Base-by-base conservation (phyloP, 2,888 invertebrate species). In the Cheilosia soror region DNA sequence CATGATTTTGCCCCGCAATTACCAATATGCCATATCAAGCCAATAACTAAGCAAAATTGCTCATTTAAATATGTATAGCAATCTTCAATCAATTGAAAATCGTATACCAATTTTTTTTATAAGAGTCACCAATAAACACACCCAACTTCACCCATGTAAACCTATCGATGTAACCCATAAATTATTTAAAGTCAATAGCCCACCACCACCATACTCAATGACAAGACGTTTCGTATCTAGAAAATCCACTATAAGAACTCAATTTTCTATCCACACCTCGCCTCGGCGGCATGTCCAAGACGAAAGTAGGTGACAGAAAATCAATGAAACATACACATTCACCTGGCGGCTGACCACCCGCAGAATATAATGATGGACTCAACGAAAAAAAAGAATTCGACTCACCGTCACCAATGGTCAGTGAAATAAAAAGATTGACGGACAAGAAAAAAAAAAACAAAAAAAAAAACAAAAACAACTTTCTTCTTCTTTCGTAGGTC, bases 221-320 rank as follows among this genome's bases (percentile, higher is more conserved):
- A 76, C 77, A 33, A 53, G 77, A 76, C n/a, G 31, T 42, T 65
- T 31, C 75, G 58, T 58, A 65, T 66, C 66, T 69, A 66, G 69
- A 76, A 79, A 79, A 75, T 65, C 79, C 75, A 79, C 84, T 75
- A 69, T 51, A 42, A 80, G 71, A 80, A 71, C 66, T 76, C 80
- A 75, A 72, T 80, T 80, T 80, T 62, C 57, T 65, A 71, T 71
- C 71, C 9, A 25, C 33, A 15, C n/a, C 15, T 6, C 27, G n/a
- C n/a, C n/a, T n/a, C n/a, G n/a, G n/a, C n/a, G 49, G 42, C 60
- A 27, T 25, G 51, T 62, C 55, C 69, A 69, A 5, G 11, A 62
- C 76, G 71, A 85, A 85, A 85, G 81, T 85, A 85, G 85, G 85
- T 85, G 81, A 85, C 76, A 63, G 76, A 76, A 72, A 81, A 69